Base-by-base conservation (phyloP, 2,888 invertebrate genomes). In the Tipula unca region DNA sequence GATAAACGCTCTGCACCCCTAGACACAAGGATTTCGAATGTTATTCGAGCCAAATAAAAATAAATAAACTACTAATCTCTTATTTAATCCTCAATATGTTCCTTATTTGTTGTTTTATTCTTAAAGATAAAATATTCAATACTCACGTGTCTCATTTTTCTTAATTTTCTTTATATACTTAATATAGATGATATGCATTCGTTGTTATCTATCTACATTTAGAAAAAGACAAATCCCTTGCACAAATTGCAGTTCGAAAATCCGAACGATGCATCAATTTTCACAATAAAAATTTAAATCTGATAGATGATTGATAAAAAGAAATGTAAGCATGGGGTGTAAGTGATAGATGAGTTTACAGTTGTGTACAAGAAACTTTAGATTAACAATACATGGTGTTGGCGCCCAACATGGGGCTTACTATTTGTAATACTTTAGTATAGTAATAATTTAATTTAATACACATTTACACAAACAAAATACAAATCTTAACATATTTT, bases 111-210 rank as follows among this genome's bases (percentile, higher is more conserved):
- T 17, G n/a, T 48, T 69, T 25, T 69, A 69, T 20, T 25, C 69
- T 69, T 69, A 8, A 17, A n/a, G n/a, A 14, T 48, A 25, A 69
- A 69, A 69, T 69, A 69, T 69, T 69, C 25, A 69, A 69, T 25
- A 69, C 69, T 69, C 69, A 69, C 69, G 69, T 69, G 69, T 69
- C 69, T 69, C 69, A 69, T 69, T 69, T 69, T 25, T 69, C 69
- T 69, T 69, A 8, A 69, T 69, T 17, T 48, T 48, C n/a, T 6
- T 36, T 36, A 42, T n/a, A 39, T 42, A n/a, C 42, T n/a, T n/a
- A n/a, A n/a, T n/a, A 48, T 1, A 17, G 17, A 3, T 2, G 69
- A 69, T 69, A 69, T 10, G 69, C 25, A 69, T 48, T 48, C 48
- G 48, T 48, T 48, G n/a, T 69, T 69, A 69, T 69, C 69, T 69